Base-by-base conservation (phyloP, 2,888 invertebrate genomes). In the Noctua janthina region DNA sequence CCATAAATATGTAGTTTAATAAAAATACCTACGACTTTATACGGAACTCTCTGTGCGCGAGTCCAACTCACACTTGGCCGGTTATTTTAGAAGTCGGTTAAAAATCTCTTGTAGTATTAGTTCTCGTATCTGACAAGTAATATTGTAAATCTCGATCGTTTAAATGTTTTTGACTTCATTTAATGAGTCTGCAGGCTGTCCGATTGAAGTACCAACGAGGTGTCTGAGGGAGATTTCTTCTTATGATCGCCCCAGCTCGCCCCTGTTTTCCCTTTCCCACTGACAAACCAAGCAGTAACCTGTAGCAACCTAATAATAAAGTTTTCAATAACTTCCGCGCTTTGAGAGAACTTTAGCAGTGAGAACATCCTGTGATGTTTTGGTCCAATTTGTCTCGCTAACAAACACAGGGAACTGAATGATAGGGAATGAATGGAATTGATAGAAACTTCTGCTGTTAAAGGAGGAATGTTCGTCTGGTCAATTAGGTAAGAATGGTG, bases 61-160 rank as follows among this genome's bases (percentile, higher is more conserved):
- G 39, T 39, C 56, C n/a, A 11, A 56, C n/a, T 56, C n/a, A 11
- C n/a, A n/a, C 56, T 56, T n/a, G 1, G 11, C n/a, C 56, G 56
- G 72, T 72, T 78, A 73, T 39, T 66, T 76, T 74, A 49, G 17
- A 17, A 51, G 17, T 51, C 17, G 6, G 51, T 51, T 51, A 17
- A 17, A 62, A 62, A 29, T n/a, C 59, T 13, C 13, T n/a, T 59
- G 10, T 23, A 59, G 5, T 29, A 13, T 59, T n/a, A n/a, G 10
- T n/a, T 13, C n/a, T 29, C 13, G 29, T 56, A 3, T 29, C 29
- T 29, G 39, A 39, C 39, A 39, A 39, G 39, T 39, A 39, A 39
- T 39, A 39, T 39, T 39, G 29, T 29, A 59, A 59, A 72, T 29
- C 23, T 29, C 20, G 29, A 43, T 56, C n/a, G 4, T 20, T n/a